Evolutionary conservation across 2,888 invertebrate genomes (phyloP), one percentile per base, ranked within the genome.

Genomic region (Griposia aprilina): DNA sequence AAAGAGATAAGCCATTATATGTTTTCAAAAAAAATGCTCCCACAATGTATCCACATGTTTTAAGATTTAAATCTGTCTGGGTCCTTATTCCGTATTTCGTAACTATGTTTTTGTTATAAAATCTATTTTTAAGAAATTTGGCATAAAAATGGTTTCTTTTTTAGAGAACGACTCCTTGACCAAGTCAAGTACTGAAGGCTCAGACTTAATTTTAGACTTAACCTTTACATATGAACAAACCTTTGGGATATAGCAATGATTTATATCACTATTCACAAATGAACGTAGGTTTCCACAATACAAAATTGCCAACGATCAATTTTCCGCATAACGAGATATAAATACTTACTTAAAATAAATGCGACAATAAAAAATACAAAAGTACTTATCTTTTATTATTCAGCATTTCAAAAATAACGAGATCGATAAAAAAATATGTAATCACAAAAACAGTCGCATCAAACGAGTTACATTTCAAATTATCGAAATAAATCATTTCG

Each of bases 401-500:
- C 36, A 41, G 8, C 23, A 45, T 20, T 30, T 8, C 30, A 20
- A 67, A 13, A 67, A 67, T 15, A 30, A 15, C 0, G 7, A 50
- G 17, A 5, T 0, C 3, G 10, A 52, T 13, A 41, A 30, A 45
- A 69, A 20, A 15, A 15, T 36, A 36, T 36, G 1, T 2, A 36
- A 26, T 15, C 10, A 23, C 15, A 57, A 52, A 81, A 45, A 74
- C 66, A 48, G n/a, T 41, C 30, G 69, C 72, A 75, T 70, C 15
- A 50, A 71, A 60, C 59, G 77, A 72, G 69, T 79, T 82, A 76
- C 17, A 55, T 75, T 57, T 68, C 26, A 80, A 81, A 87, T 79
- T 52, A 76, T 26, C 23, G 13, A 59, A 76, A 87, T 87, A 87
- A 88, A 85, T 87, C 74, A 83, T 57, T 26, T 26, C n/a, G 17